These are phyloP conservation scores for Silurus asotus DNA, from an alignment of 2,113 vertebrate species.

Conservation along the genomic window DNA sequence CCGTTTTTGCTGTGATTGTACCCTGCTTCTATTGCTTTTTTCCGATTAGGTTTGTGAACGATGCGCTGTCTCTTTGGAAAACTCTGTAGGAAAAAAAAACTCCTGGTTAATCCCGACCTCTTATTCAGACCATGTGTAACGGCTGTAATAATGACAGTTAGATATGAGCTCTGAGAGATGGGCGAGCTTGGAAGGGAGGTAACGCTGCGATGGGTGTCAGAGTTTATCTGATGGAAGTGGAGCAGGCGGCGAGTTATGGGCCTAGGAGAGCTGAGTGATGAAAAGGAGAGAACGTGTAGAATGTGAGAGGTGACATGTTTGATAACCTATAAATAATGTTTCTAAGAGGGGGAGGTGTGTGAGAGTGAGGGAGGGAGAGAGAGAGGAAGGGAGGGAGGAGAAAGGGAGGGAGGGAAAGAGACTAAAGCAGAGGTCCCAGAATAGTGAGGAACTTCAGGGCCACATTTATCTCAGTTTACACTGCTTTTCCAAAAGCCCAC, in stretches of 20 bases:
- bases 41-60: background rate
- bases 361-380: constrained; percentile 6
- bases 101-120: background rate
- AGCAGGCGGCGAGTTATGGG: constrained; percentile 6
- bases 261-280: constrained; percentile 39
- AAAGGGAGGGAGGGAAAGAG: background rate
- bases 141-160: constrained; percentile 30
- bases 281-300: constrained; percentile 45
- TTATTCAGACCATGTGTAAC: background rate
- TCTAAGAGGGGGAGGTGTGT: constrained; percentile 32
- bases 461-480: constrained; percentile 53
- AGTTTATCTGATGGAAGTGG: constrained; percentile 16
- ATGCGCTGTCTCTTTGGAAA: background rate
- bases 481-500: constrained; percentile 33
- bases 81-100: background rate
- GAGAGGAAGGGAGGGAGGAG: background rate
- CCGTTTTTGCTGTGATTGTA: background rate
- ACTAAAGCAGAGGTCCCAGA: background rate
- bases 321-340: constrained; percentile 55
- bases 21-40: background rate
- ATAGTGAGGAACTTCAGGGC: constrained; percentile 35
- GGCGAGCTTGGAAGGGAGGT: constrained; percentile 15
- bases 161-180: background rate
- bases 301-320: constrained; percentile 50
- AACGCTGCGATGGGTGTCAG: background rate